Conservation (phyloP, 2,797 vertebrate species). For the Babyrousa celebensis region DNA sequence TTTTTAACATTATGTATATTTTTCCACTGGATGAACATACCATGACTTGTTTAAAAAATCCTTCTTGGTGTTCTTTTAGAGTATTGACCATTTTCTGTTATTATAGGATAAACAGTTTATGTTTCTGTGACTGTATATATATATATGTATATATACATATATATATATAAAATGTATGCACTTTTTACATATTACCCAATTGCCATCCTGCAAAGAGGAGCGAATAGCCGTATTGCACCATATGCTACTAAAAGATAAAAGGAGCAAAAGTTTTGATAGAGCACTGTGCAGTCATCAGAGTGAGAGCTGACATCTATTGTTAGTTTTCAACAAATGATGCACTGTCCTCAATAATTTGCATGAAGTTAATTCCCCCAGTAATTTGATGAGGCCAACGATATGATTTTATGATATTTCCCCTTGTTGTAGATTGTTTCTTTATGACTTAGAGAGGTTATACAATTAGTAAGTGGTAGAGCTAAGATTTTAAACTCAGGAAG, state of each 20-base stretch:
- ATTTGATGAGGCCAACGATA: neutral
- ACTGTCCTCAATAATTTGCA: neutral
- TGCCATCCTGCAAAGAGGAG: neutral
- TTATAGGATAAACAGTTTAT: neutral
- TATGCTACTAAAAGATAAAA: neutral
- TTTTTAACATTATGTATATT: neutral
- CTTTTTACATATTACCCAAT: neutral
- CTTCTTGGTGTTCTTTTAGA: neutral
- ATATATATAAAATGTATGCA: neutral
- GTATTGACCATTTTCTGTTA: slow-evolving; percentile 24
- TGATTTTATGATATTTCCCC: neutral
- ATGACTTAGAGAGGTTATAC: neutral
- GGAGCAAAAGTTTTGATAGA: neutral
- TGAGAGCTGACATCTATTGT: neutral
- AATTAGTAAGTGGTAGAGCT: neutral
- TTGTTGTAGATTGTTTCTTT: neutral
- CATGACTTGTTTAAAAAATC: neutral
- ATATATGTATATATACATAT: neutral
- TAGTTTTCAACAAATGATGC: neutral
- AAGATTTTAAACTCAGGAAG: slow-evolving; percentile 8
- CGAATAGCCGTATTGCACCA: neutral
- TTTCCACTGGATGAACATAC: neutral
- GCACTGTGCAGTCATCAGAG: neutral
- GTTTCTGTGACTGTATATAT: neutral
- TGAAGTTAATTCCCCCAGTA: neutral